Conservation (phyloP, 2,888 invertebrate species). For the Leptopilina myrica region DNA sequence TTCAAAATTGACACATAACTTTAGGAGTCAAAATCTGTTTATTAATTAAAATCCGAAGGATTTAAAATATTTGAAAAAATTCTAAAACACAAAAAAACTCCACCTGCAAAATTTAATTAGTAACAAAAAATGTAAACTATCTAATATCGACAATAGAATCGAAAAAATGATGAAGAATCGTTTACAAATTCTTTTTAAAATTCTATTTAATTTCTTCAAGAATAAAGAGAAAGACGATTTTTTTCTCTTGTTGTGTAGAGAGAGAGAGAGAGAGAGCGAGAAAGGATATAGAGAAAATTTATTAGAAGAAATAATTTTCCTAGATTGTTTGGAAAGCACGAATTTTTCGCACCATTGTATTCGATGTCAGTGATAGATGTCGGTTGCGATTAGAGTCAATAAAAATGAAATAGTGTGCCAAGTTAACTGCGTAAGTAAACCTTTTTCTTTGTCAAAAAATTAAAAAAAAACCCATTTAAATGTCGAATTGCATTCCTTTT, state of each 20-base stretch:
- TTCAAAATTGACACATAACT: no score
- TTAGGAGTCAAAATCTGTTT: not conserved
- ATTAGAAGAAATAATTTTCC: conserved; percentile 17
- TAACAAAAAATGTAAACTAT: not conserved
- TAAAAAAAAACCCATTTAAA: not conserved
- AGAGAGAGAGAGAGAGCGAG: not conserved
- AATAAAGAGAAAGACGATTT: no score
- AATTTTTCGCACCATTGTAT: conserved; percentile 22
- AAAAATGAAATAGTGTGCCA: not conserved
- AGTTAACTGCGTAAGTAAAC: not conserved
- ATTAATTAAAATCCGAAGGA: no score
- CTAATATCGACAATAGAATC: no score
- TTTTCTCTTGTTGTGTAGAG: no score
- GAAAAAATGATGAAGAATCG: no score
- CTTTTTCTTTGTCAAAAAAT: no score
- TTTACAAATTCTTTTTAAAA: no score
- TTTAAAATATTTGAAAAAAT: no score
- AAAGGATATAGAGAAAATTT: not conserved
- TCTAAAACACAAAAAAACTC: not conserved
- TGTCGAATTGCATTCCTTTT: not conserved
- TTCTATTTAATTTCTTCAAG: no score
- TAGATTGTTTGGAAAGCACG: conserved; percentile 22
- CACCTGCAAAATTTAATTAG: no score
- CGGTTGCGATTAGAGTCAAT: conserved; percentile 25
- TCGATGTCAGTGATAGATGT: conserved; percentile 1